Conservation (phyloP, 2,888 invertebrate species). For the Archips crataeganus region DNA sequence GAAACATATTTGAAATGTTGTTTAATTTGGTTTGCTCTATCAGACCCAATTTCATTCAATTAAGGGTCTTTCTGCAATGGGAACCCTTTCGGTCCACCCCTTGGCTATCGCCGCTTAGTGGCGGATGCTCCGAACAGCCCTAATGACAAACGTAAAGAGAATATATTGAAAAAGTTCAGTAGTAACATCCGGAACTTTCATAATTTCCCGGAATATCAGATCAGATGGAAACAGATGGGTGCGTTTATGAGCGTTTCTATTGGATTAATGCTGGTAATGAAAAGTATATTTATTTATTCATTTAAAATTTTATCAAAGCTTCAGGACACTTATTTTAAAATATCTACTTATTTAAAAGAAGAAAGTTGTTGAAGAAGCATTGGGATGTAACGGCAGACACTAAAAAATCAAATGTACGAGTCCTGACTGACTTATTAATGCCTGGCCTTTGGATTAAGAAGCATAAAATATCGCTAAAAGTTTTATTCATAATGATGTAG, state of each 20-base stretch:
- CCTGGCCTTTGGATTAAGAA: too few relatives aligned
- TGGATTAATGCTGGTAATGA: neutral
- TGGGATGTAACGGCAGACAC: too few relatives aligned
- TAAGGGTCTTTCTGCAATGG: neutral
- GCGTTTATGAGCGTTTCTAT: conserved; percentile 25
- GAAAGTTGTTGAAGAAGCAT: too few relatives aligned
- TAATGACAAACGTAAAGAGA: conserved; percentile 41
- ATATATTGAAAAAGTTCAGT: conserved; percentile 43
- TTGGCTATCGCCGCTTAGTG: conserved; percentile 23
- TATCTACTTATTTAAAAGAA: too few relatives aligned
- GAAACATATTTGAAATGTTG: neutral
- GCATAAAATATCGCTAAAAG: too few relatives aligned
- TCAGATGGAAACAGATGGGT: conserved; percentile 23
- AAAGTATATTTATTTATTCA: neutral
- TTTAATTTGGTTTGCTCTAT: neutral
- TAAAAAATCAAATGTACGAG: too few relatives aligned
- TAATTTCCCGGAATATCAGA: conserved; percentile 24
- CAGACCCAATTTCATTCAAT: conserved; percentile 9
- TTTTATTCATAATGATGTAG: too few relatives aligned
- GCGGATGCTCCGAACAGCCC: conserved; percentile 31
- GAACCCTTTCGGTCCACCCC: neutral
- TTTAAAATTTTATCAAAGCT: neutral
- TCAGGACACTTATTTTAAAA: too few relatives aligned
- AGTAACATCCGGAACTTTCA: conserved; percentile 34
- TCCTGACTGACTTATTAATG: too few relatives aligned